Conservation (phyloP, 2,113 vertebrate genomes). For the Cephalopholis sonnerati region DNA sequence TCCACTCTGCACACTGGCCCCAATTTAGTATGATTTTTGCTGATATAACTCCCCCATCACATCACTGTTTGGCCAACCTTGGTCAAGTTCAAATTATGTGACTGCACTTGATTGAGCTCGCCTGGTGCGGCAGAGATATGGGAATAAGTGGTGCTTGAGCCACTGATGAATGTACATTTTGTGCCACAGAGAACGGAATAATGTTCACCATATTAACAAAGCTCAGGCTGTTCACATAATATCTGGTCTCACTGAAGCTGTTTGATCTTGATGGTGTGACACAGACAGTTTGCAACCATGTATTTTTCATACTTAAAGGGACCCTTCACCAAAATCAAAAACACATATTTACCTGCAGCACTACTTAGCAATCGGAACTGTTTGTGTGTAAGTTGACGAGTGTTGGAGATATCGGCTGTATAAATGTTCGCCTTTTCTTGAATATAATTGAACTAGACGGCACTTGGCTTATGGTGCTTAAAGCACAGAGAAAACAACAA, state of each 20-base stretch:
- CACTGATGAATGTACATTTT: conserved; percentile 38
- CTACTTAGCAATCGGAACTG: too few species aligned
- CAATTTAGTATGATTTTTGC: conserved; percentile 56
- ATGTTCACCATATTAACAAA: conserved; percentile 20
- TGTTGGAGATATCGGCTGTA: too few species aligned
- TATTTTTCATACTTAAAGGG: conserved; percentile 2
- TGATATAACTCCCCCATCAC: conserved; percentile 44
- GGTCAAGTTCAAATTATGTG: conserved; percentile 53
- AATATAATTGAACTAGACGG: too few species aligned
- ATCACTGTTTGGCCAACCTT: conserved; percentile 39
- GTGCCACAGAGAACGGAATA: conserved; percentile 10
- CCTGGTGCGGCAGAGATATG: conserved; percentile 13
- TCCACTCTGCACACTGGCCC: conserved; percentile 52
- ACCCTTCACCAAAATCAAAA: too few species aligned
- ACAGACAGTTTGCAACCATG: conserved; percentile 1
- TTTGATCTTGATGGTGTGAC: conserved; percentile 23
- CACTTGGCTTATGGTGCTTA: too few species aligned
- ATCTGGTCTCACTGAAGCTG: not conserved
- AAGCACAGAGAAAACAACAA: too few species aligned
- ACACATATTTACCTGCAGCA: too few species aligned
- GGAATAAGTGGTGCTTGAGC: conserved; percentile 49
- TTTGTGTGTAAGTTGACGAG: too few species aligned
- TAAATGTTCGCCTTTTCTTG: too few species aligned
- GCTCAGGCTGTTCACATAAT: not conserved
- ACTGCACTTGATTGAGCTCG: conserved; percentile 41